These are phyloP conservation scores for Timema cristinae DNA, from an alignment of 2,888 invertebrate species.

Conservation along the genomic window DNA sequence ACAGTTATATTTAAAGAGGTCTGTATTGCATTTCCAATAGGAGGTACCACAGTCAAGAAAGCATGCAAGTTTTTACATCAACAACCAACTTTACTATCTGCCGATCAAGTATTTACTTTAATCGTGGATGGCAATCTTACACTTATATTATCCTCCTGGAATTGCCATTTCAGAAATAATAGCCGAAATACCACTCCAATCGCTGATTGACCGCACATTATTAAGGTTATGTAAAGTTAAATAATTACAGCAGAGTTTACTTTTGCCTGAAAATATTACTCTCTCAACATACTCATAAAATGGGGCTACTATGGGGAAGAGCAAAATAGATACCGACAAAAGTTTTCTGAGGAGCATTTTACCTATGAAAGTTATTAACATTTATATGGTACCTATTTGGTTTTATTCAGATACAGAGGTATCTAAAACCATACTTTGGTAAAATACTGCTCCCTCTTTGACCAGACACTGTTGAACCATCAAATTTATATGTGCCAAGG, in stretches of 20 bases:
- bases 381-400: not conserved
- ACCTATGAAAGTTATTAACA: constrained; percentile 17
- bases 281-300: not conserved
- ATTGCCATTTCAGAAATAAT: not conserved
- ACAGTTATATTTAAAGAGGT: not conserved
- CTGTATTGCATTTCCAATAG: not conserved
- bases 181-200: constrained; percentile 6
- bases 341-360: constrained; percentile 20
- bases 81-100: not conserved
- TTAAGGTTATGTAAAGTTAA: not conserved
- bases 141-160: not conserved
- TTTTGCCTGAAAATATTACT: not conserved
- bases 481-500: constrained; percentile 29
- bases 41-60: not conserved
- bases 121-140: not conserved
- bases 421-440: not conserved
- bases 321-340: constrained; percentile 15
- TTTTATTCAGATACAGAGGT: not conserved
- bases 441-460: constrained; percentile 5
- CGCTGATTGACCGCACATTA: not conserved
- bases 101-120: not conserved
- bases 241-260: not conserved
- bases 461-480: constrained; percentile 21
- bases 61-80: not conserved
- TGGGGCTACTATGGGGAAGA: not conserved